These are phyloP conservation scores for Drosophila jambulina DNA, from an alignment of 1,140 invertebrate species.

Conservation along the genomic window DNA sequence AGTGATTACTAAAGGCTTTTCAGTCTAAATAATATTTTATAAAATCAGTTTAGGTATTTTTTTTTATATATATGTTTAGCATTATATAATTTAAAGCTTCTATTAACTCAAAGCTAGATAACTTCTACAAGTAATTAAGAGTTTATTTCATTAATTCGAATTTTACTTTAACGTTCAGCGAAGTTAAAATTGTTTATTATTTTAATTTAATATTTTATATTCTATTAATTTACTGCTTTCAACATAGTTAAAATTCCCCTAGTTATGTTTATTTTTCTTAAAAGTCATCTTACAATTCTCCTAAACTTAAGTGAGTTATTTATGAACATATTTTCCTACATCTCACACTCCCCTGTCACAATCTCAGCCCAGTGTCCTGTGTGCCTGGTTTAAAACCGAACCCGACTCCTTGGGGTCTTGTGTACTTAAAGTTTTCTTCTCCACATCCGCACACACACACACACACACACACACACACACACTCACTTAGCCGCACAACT, in stretches of 20 bases:
- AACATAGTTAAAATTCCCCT: too few species aligned
- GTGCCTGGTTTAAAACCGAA: constrained; percentile 48
- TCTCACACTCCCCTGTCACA: not conserved
- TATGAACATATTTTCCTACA: too few species aligned
- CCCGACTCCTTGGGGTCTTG: constrained; percentile 57
- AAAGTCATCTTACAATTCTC: too few species aligned
- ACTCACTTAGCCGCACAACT: constrained; percentile 36
- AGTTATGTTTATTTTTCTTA: too few species aligned
- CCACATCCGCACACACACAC: constrained; percentile 47
- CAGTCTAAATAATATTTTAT: not conserved
- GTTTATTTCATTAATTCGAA: too few species aligned
- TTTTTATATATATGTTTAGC: not conserved
- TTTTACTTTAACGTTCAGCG: too few species aligned
- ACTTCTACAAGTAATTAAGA: too few species aligned
- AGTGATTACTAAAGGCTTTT: not conserved
- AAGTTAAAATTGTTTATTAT: too few species aligned
- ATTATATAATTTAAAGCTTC: too few species aligned
- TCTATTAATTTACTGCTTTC: too few species aligned
- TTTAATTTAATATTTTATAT: too few species aligned
- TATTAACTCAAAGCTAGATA: not conserved
- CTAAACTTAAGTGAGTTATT: not conserved
- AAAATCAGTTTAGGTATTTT: too few species aligned
- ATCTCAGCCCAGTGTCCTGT: constrained; percentile 24
- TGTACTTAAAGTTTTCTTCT: constrained; percentile 82
- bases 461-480: constrained; percentile 37